Conservation (phyloP, 2,797 vertebrate genomes). For the Manis javanica region DNA sequence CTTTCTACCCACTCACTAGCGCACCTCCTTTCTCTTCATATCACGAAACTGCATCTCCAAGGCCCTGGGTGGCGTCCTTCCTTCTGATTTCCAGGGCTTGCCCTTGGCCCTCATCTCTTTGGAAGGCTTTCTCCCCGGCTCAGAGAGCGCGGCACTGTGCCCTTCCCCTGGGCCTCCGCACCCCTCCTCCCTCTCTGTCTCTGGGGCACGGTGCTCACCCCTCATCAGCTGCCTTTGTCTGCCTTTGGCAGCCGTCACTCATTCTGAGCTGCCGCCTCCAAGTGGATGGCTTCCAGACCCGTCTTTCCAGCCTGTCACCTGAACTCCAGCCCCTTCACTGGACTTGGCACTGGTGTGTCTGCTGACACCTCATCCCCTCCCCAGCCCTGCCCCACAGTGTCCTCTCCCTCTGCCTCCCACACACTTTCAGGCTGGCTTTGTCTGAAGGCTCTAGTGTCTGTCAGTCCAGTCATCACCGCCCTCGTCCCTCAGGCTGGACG, state of each 20-base stretch:
- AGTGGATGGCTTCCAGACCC: not conserved
- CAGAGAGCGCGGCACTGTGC: not conserved
- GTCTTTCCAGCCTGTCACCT: not conserved
- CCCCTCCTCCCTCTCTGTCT: accelerated
- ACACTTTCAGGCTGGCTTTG: not conserved
- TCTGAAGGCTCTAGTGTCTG: not conserved
- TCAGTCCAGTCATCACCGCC: accelerated
- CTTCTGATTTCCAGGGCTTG: not conserved
- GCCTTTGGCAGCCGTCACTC: not conserved
- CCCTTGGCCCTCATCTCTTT: not conserved
- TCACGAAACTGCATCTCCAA: not conserved
- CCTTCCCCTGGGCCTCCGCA: not conserved
- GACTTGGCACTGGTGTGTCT: not conserved
- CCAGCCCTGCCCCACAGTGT: not conserved
- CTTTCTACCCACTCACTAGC: not conserved
- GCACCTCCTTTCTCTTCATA: not conserved
- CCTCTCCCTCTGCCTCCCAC: not conserved
- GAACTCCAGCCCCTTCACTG: not conserved
- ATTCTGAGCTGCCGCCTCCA: not conserved
- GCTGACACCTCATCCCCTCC: not conserved
- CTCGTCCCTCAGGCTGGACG: not conserved
- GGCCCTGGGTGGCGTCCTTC: accelerated
- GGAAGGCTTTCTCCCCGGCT: not conserved
- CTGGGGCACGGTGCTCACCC: not conserved
- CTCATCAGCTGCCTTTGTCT: not conserved